Evolutionary conservation across 2,113 vertebrate genomes (phyloP).

Genomic region (Oryctolagus cuniculus): mOryCun1.1 NC_091432.1:78817001-78817500

Average conservation of each 20-base stretch:
- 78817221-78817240: neutral
- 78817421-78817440: neutral
- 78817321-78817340: neutral
- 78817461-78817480: neutral
- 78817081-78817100: conserved; percentile 1
- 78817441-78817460: neutral
- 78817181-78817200: neutral
- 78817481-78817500: neutral
- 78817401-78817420: neutral
- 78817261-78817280: neutral
- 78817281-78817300: neutral
- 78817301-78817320: neutral
- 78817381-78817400: neutral
- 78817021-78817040: neutral
- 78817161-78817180: conserved; percentile 2
- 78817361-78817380: neutral
- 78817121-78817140: conserved; percentile 16
- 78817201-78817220: neutral
- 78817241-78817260: neutral
- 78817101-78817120: neutral
- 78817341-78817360: neutral
- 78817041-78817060: neutral
- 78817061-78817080: neutral
- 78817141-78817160: neutral
- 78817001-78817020: conserved; percentile 21